These are phyloP conservation scores for Halocynthia aurantium DNA, from an alignment of 23 tunicate genomes.

Conservation along the genomic window DNA sequence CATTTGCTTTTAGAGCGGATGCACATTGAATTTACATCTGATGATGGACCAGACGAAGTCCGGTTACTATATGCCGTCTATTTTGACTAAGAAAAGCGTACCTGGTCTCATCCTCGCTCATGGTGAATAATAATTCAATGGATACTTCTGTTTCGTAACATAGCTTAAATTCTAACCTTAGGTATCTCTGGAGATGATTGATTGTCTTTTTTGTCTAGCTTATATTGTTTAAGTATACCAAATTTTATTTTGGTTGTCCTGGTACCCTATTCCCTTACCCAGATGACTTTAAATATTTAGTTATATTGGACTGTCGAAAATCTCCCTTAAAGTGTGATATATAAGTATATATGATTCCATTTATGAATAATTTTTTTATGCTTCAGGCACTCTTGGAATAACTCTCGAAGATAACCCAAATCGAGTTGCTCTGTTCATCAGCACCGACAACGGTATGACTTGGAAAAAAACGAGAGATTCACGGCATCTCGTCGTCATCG, in stretches of 20 bases:
- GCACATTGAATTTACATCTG: slow-evolving; percentile 64
- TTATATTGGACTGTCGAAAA: too few relatives aligned
- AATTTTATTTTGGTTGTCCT: background rate
- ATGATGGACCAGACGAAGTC: slow-evolving; percentile 72
- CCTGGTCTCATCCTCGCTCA: slow-evolving; percentile 86
- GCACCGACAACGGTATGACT: slow-evolving; percentile 59
- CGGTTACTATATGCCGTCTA: slow-evolving; percentile 73
- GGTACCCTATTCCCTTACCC: background rate
- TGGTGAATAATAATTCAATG: slow-evolving; percentile 28
- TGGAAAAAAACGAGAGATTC: slow-evolving; percentile 29
- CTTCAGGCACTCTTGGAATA: slow-evolving; percentile 57
- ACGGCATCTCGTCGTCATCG: slow-evolving; percentile 62
- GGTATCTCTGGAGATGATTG: background rate
- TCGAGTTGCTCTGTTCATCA: slow-evolving; percentile 42
- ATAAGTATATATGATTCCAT: background rate
- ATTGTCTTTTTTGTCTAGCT: background rate
- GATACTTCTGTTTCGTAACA: background rate
- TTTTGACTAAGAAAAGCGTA: slow-evolving; percentile 47
- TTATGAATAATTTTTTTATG: background rate
- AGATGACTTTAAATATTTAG: too few relatives aligned
- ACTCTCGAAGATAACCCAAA: slow-evolving; percentile 61
- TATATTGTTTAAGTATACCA: background rate
- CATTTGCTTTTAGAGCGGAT: slow-evolving; percentile 18
- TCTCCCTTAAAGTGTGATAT: too few relatives aligned
- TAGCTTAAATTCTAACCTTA: background rate